Base-by-base conservation (phyloP, 2,113 vertebrate species). In the Nicator chloris region DNA sequence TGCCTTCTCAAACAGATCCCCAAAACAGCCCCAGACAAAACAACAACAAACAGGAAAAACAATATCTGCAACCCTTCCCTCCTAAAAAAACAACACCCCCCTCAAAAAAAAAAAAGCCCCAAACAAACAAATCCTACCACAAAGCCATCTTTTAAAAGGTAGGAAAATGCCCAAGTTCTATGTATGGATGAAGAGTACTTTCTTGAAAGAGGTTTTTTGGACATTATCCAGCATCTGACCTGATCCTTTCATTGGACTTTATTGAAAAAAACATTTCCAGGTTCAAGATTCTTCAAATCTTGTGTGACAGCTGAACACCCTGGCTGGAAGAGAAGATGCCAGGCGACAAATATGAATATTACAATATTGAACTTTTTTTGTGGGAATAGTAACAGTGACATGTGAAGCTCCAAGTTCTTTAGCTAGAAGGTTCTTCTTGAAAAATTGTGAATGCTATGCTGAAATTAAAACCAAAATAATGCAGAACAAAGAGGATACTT, bases 21-120 rank as follows among this genome's bases (percentile, higher is more conserved):
- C 10, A 11, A 17, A 23, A 15, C 14, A 24, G 7, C 11, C 8
- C 11, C 8, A 65, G 30, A 33, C 0, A 57, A 73, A 37, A 22
- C 14, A 9, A 7, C 3, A 31, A 17, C 3, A 11, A 53, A 6
- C 11, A 26, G 54, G 20, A 4, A 44, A 65, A 30, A 40, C 6
- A 37, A 7, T 9, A 66, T 47, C 28, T n/a, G 4, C 13, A 82
- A 45, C 2, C 4, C 20, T 35, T 1, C 15, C 9, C 3, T 2
- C 2, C 11, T 7, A 7, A 9, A 23, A 28, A 49, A 26, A 4
- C 5, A 39, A 10, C 11, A 42, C 1, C 4, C 0, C 2, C 6
- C 10, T 47, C 12, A 42, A 57, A 57, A 42, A 42, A 57, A 57
- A 42, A 33, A n/a, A 56, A 21, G 3, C 11, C 2, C 6, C 12